Conservation (phyloP, 2,888 invertebrate species). For the Ferdinandea cuprea region DNA sequence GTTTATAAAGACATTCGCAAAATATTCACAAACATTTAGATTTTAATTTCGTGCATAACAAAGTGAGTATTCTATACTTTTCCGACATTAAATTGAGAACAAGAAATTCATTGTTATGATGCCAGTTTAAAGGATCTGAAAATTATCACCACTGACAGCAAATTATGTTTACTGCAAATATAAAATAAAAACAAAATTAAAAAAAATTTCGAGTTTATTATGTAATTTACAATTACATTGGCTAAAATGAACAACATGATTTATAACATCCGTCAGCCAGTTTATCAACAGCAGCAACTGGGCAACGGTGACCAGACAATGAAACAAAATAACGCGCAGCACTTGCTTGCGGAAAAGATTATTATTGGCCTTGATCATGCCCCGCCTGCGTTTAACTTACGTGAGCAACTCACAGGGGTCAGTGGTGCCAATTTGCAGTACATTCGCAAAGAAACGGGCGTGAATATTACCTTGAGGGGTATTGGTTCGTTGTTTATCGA, state of each 20-base stretch:
- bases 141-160: constrained; percentile 41
- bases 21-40: not conserved
- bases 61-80: not conserved
- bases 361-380: constrained; percentile 91
- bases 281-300: constrained; percentile 60
- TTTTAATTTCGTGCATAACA: not conserved
- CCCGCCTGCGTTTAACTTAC: constrained; percentile 89
- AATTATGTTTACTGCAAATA: constrained; percentile 24
- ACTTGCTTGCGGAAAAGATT: constrained; percentile 86
- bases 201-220: constrained; percentile 38
- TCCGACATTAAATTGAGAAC: not conserved
- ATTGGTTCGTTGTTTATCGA: constrained; percentile 87
- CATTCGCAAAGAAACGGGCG: constrained; percentile 90
- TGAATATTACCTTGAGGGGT: constrained; percentile 89
- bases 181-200: constrained; percentile 28
- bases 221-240: constrained; percentile 55
- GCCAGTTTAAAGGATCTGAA: constrained; percentile 4
- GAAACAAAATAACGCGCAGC: constrained; percentile 65
- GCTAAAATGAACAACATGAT: constrained; percentile 62
- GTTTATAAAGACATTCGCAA: not conserved
- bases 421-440: constrained; percentile 90
- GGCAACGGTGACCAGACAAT: constrained; percentile 47
- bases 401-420: constrained; percentile 89
- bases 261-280: constrained; percentile 68
- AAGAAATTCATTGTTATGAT: constrained; percentile 24